Percentiles rank a stretch among this genome's conserved stretches.
These are phyloP conservation scores for Pomacea canaliculata DNA, from an alignment of 2,888 invertebrate species.

Conservation along the genomic window DNA sequence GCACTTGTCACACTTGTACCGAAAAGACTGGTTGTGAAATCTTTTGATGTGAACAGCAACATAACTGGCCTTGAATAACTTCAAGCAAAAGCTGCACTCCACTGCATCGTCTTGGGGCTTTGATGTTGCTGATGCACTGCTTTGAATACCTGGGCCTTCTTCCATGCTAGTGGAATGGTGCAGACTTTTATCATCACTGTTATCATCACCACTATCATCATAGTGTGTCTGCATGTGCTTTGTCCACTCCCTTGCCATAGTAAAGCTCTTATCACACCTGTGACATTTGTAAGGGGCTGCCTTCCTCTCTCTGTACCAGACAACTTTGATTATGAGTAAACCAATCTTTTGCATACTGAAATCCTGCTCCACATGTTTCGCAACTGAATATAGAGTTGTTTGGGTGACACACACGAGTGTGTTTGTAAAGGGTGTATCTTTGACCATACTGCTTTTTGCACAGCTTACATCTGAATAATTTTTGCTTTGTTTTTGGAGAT, in stretches of 20 bases:
- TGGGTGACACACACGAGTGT: not conserved
- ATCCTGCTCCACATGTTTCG: not conserved
- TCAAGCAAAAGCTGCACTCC: too few relatives aligned
- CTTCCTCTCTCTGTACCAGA: not conserved
- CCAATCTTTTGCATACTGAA: constrained; percentile 1
- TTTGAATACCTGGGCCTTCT: too few relatives aligned
- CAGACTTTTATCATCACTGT: too few relatives aligned
- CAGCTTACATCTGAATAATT: not conserved
- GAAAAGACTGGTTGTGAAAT: too few relatives aligned
- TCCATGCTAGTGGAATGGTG: too few relatives aligned
- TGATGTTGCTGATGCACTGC: too few relatives aligned
- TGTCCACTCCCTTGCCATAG: not conserved
- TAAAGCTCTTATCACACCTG: not conserved
- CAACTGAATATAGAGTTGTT: not conserved
- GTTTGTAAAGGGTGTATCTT: not conserved
- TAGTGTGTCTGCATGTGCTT: not conserved
- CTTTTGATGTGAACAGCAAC: too few relatives aligned
- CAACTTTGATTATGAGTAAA: constrained; percentile 28
- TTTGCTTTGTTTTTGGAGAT: not conserved
- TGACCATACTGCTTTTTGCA: not conserved
- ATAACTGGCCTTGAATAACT: too few relatives aligned
- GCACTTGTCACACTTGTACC: too few relatives aligned
- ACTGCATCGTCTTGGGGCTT: too few relatives aligned
- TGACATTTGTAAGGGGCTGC: not conserved
- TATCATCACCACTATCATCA: too few relatives aligned